phyloP scores from a whole-genome alignment of 2,888 invertebrate genomes.

The Pheosia gnoma region DNA sequence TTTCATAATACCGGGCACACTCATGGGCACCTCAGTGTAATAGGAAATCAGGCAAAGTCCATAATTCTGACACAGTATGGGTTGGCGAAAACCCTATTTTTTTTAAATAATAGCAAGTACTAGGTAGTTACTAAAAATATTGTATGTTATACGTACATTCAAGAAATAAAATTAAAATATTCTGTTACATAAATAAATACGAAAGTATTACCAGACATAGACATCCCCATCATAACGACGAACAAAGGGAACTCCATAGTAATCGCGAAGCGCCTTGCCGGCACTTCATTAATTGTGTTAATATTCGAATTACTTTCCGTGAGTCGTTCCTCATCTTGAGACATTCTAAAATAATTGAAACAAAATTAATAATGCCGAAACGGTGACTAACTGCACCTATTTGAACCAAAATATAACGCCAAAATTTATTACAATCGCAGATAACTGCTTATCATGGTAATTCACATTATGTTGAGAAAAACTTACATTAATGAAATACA shows the following conservation, averaged over 20 bases:
- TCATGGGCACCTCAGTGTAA: too few species aligned
- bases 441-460: not conserved
- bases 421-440: not conserved
- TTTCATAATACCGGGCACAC: too few species aligned
- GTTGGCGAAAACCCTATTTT: too few species aligned
- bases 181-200: not conserved
- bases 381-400: not conserved
- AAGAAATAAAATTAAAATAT: not conserved
- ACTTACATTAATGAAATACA: not conserved
- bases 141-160: too few species aligned
- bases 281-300: constrained; percentile 54
- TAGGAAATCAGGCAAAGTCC: too few species aligned
- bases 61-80: too few species aligned
- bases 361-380: not conserved
- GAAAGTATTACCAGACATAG: constrained; percentile 61
- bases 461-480: not conserved
- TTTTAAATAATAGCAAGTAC: too few species aligned
- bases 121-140: too few species aligned
- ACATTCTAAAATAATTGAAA: constrained; percentile 44
- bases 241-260: constrained; percentile 76
- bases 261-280: constrained; percentile 54
- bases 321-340: constrained; percentile 56
- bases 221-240: constrained; percentile 62
- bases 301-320: constrained; percentile 50
- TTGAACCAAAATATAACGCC: not conserved